A percentile compares a stretch with the other conserved stretches of the same genome.
phyloP scores from a whole-genome alignment of 2,888 invertebrate species.

The Melipona beecheii region DNA sequence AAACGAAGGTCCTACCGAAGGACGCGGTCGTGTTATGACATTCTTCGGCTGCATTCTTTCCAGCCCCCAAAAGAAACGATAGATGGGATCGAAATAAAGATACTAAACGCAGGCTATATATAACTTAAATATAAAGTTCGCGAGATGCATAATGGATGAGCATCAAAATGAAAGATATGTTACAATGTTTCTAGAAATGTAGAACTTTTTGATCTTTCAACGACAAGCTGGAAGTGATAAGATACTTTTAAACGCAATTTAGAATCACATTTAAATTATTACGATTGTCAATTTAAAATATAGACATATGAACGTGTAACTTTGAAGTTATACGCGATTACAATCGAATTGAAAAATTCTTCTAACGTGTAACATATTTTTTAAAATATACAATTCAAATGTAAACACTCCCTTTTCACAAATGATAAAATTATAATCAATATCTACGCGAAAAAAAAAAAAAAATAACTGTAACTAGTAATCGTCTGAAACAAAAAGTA shows the following conservation, averaged over 20 bases:
- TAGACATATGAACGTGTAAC: neutral
- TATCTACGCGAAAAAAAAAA: neutral
- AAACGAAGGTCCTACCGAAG: constrained; percentile 66
- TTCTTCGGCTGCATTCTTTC: constrained; percentile 45
- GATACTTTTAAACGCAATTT: no score
- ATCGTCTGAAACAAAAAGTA: neutral
- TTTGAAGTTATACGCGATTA: neutral
- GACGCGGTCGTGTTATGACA: constrained; percentile 58
- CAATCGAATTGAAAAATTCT: neutral
- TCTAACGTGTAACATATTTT: neutral
- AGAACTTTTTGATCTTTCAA: neutral
- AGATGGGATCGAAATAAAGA: constrained; percentile 13
- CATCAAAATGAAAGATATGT: neutral
- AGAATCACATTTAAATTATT: no score
- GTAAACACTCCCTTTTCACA: neutral
- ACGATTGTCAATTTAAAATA: neutral
- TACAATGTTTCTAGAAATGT: neutral
- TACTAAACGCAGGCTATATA: neutral
- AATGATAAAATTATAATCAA: neutral
- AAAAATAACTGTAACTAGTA: neutral
- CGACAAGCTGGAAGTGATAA: neutral
- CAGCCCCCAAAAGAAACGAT: neutral
- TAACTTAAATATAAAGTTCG: constrained; percentile 1
- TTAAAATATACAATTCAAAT: neutral
- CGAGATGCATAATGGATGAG: neutral